Conservation (phyloP, 1,140 invertebrate species). For the Ruditapes philippinarum region DNA sequence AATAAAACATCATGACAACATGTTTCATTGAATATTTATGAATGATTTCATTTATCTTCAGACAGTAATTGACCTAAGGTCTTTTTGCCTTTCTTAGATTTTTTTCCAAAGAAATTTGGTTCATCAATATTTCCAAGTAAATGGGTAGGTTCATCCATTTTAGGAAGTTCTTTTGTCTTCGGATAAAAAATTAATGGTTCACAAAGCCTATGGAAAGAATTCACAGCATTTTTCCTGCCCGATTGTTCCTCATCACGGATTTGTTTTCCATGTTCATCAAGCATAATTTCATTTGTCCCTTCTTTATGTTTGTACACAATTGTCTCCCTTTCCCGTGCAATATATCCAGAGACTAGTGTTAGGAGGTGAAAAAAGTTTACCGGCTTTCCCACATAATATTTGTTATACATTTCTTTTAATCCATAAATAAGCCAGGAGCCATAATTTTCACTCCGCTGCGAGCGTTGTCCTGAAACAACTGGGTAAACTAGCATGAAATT, state of each 20-base stretch:
- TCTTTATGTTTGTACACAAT: not conserved
- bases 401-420: not conserved
- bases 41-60: too few relatives aligned
- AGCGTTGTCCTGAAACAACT: not conserved
- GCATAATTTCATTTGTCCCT: not conserved
- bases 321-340: not conserved
- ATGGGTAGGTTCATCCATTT: too few relatives aligned
- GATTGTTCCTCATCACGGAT: not conserved
- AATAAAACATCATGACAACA: too few relatives aligned
- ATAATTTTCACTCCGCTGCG: not conserved
- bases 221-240: not conserved
- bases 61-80: too few relatives aligned
- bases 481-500: not conserved
- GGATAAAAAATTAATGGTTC: not conserved
- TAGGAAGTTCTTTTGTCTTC: not conserved
- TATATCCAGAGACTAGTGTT: not conserved
- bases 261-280: not conserved
- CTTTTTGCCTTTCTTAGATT: too few relatives aligned
- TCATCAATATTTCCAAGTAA: too few relatives aligned
- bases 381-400: not conserved
- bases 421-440: not conserved
- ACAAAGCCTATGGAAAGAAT: not conserved
- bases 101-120: too few relatives aligned
- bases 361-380: not conserved
- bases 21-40: too few relatives aligned